Evolutionary conservation across 2,113 vertebrate genomes (phyloP).

Genomic region (Antigone vipio): DNA sequence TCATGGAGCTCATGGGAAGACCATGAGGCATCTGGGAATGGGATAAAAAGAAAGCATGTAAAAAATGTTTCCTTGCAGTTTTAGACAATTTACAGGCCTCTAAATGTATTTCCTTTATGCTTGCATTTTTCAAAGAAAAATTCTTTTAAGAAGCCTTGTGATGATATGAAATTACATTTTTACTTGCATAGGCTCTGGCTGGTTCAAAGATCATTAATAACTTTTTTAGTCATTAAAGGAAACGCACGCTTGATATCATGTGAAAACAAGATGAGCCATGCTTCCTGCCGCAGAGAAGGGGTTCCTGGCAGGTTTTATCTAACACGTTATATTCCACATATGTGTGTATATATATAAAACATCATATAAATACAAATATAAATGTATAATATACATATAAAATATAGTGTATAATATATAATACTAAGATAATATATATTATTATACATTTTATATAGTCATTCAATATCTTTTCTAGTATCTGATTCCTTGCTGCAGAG

Average conservation of each 20-base stretch:
- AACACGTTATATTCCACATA: neutral
- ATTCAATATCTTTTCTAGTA: neutral
- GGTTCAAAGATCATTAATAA: neutral
- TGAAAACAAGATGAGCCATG: rapidly evolving
- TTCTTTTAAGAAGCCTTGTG: neutral
- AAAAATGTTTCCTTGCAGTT: neutral
- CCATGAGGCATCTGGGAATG: neutral
- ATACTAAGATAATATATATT: neutral
- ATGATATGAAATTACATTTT: neutral
- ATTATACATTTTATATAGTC: neutral
- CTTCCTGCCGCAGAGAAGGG: neutral
- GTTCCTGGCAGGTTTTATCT: neutral
- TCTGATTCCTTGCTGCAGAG: neutral
- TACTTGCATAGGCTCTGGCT: neutral
- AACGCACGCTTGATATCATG: neutral
- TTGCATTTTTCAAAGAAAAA: neutral
- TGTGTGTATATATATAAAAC: neutral
- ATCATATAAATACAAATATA: neutral
- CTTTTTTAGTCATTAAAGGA: neutral
- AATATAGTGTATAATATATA: neutral
- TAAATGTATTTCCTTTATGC: neutral
- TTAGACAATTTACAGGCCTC: neutral
- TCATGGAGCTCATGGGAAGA: neutral
- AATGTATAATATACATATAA: neutral
- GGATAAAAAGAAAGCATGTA: neutral